phyloP scores from a whole-genome alignment of 2,888 invertebrate genomes.

The Melieria crassipennis region DNA sequence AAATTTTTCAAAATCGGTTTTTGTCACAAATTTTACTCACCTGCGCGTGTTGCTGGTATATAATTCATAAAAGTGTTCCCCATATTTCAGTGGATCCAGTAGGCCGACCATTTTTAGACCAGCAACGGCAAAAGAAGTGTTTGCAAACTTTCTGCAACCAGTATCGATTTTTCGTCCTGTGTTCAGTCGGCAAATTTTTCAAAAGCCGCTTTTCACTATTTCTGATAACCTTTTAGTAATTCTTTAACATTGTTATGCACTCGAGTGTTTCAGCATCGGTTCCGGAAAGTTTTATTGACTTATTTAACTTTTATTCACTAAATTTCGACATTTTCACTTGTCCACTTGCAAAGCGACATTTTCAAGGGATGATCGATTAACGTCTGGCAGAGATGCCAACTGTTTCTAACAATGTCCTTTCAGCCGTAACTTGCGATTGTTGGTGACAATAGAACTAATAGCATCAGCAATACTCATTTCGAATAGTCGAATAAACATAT shows the following conservation, averaged over 20 bases:
- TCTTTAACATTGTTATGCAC: not conserved
- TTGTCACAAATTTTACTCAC: conserved; percentile 43
- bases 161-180: conserved; percentile 23
- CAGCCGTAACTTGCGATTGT: no score
- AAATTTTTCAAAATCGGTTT: conserved; percentile 6
- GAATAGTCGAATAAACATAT: no score
- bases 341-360: not conserved
- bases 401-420: no score
- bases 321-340: conserved; percentile 15
- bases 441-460: no score
- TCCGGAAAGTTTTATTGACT: not conserved
- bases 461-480: no score
- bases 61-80: conserved; percentile 65
- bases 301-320: not conserved
- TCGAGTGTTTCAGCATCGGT: conserved; percentile 1
- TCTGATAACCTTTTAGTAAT: not conserved
- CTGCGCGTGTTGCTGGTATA: conserved; percentile 63
- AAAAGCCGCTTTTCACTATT: not conserved
- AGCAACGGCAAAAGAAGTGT: not conserved
- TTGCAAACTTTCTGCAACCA: conserved; percentile 26
- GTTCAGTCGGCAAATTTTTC: conserved; percentile 4
- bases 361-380: no score
- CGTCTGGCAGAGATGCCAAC: no score
- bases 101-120: conserved; percentile 59
- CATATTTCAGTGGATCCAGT: conserved; percentile 65